Conservation (phyloP, 2,888 invertebrate genomes). For the Muschampia plurimacula region DNA sequence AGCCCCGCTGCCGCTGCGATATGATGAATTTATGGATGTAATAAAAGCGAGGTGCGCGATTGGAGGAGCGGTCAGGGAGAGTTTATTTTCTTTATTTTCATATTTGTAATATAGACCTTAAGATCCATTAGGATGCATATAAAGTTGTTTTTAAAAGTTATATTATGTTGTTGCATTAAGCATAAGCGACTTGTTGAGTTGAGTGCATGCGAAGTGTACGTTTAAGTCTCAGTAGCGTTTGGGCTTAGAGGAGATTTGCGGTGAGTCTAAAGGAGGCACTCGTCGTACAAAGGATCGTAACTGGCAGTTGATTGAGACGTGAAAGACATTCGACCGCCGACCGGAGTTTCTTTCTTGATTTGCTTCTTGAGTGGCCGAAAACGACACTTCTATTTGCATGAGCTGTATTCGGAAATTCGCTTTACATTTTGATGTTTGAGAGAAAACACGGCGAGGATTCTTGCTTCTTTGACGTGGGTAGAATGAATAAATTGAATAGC, state of each 20-base stretch:
- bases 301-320: conserved; percentile 83
- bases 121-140: conserved; percentile 58
- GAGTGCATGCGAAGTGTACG: conserved; percentile 26
- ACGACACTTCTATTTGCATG: conserved; percentile 83
- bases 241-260: conserved; percentile 64
- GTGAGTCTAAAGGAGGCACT: conserved; percentile 64
- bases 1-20: conserved; percentile 84
- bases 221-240: conserved; percentile 28
- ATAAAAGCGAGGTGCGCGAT: conserved; percentile 89
- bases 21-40: conserved; percentile 94
- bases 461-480: conserved; percentile 37
- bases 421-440: conserved; percentile 52
- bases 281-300: conserved; percentile 74
- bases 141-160: conserved; percentile 7
- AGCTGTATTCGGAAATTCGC: conserved; percentile 70
- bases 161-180: conserved; percentile 30
- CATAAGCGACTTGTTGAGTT: conserved; percentile 39
- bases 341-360: conserved; percentile 83
- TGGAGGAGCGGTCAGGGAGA: conserved; percentile 86
- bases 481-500: conserved; percentile 39
- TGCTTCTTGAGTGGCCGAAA: conserved; percentile 81
- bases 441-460: conserved; percentile 38
- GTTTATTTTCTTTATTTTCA: conserved; percentile 86
- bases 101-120: conserved; percentile 80
- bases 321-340: conserved; percentile 77